These are phyloP conservation scores for Sarotherodon lohbergeri DNA, from an alignment of 2,113 vertebrate genomes.

Conservation along the genomic window DNA sequence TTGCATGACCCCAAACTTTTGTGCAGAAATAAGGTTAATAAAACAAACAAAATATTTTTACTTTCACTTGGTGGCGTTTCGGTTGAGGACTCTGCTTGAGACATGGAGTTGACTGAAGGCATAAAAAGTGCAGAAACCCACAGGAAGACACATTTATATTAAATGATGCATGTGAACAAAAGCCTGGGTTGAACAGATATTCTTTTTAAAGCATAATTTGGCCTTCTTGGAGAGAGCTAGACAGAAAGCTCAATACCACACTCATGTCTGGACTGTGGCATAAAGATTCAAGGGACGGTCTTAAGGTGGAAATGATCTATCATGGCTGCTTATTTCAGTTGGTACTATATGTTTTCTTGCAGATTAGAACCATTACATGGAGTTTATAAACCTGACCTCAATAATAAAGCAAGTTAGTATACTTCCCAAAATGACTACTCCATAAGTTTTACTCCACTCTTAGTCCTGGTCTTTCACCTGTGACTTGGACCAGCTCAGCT, in stretches of 20 bases:
- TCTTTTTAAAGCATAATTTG: not conserved
- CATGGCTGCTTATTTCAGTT: not conserved
- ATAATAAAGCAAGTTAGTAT: not conserved
- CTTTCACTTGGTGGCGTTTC: slow-evolving; percentile 25
- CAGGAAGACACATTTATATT: not conserved
- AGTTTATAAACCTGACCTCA: not conserved
- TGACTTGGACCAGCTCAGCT: slow-evolving; percentile 32
- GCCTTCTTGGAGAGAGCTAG: not conserved
- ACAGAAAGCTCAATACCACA: not conserved
- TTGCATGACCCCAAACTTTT: not conserved
- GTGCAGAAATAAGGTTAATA: not conserved
- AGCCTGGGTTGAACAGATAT: not conserved
- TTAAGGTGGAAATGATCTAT: not conserved
- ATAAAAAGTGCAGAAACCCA: not conserved
- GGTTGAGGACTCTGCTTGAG: not conserved
- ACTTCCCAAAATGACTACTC: not conserved
- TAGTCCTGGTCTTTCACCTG: slow-evolving; percentile 46
- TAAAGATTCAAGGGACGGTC: not conserved
- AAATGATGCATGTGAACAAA: not conserved
- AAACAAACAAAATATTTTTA: not conserved
- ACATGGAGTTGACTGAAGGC: slow-evolving; percentile 7
- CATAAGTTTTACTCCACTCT: not conserved
- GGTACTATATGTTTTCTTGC: not conserved
- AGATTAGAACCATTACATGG: not conserved
- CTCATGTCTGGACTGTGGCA: not conserved